Conservation (phyloP, 2,797 vertebrate species). For the Siniperca obscura region DNA sequence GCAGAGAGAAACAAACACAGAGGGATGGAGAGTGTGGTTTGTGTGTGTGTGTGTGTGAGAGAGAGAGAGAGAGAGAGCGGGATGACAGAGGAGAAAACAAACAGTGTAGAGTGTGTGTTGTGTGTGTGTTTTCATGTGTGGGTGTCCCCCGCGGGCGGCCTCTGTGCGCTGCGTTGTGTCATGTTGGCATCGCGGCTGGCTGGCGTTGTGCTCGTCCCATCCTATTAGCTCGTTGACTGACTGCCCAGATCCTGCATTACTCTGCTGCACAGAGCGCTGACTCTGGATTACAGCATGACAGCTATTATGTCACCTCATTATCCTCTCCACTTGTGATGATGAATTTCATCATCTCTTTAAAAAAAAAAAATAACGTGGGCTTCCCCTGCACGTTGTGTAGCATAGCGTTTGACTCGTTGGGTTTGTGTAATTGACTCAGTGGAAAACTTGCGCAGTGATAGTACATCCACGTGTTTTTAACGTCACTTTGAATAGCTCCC, state of each 20-base stretch:
- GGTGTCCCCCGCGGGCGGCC: conserved; percentile 21
- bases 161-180: conserved; percentile 33
- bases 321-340: conserved; percentile 54
- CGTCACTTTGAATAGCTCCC: neutral
- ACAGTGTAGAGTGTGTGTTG: neutral
- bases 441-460: neutral
- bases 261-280: conserved; percentile 47
- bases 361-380: conserved; percentile 7
- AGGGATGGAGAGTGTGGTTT: conserved; percentile 5
- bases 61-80: neutral
- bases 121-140: conserved; percentile 19
- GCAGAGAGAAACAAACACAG: neutral
- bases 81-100: conserved; percentile 15
- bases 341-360: conserved; percentile 47
- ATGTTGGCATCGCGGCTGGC: conserved; percentile 40
- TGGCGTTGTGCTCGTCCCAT: conserved; percentile 47
- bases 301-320: conserved; percentile 71
- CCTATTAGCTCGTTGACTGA: conserved; percentile 68
- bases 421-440: conserved; percentile 15
- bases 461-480: neutral
- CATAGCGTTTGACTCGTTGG: neutral
- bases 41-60: neutral
- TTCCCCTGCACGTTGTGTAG: conserved; percentile 20
- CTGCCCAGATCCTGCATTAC: conserved; percentile 49
- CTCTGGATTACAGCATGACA: conserved; percentile 57